Percentiles rank a stretch among this genome's conserved stretches.
phyloP scores from a whole-genome alignment of 2,888 invertebrate species.

The Venusia cambrica region DNA sequence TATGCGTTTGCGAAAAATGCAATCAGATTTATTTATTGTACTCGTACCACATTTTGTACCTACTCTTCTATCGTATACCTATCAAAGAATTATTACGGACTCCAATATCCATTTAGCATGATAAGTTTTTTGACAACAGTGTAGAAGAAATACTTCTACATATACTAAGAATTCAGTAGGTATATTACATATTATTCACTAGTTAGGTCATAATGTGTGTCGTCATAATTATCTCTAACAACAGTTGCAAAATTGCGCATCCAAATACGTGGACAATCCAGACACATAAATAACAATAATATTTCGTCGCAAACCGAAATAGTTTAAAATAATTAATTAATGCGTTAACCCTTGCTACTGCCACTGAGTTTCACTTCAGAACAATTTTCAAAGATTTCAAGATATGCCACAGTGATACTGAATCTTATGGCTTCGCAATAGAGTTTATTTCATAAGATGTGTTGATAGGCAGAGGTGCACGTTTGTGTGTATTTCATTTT shows the following conservation, averaged over 20 bases:
- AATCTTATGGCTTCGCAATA: slow-evolving; percentile 19
- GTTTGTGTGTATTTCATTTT: slow-evolving; percentile 55
- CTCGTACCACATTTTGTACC: too few species aligned
- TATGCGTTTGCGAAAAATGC: slow-evolving; percentile 78
- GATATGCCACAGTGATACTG: neutral
- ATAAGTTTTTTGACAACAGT: too few species aligned
- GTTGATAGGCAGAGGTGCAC: slow-evolving; percentile 1
- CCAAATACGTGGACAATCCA: slow-evolving; percentile 38
- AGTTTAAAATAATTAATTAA: slow-evolving; percentile 66
- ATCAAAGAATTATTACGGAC: too few species aligned
- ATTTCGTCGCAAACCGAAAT: slow-evolving; percentile 57
- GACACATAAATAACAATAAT: slow-evolving; percentile 71
- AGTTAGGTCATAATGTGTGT: too few species aligned
- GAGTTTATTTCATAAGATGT: slow-evolving; percentile 8
- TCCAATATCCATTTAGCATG: too few species aligned
- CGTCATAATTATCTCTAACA: too few species aligned
- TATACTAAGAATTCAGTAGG: too few species aligned
- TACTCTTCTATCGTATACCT: too few species aligned
- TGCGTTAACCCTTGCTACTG: slow-evolving; percentile 25
- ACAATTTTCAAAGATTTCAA: neutral
- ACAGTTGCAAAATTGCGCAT: slow-evolving; percentile 21
- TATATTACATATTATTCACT: too few species aligned
- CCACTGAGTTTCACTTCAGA: slow-evolving; percentile 9
- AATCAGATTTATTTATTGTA: slow-evolving; percentile 59
- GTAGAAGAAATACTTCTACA: too few species aligned